Base-by-base conservation (phyloP, 2,888 invertebrate genomes). In the Cerastoderma edule region DNA sequence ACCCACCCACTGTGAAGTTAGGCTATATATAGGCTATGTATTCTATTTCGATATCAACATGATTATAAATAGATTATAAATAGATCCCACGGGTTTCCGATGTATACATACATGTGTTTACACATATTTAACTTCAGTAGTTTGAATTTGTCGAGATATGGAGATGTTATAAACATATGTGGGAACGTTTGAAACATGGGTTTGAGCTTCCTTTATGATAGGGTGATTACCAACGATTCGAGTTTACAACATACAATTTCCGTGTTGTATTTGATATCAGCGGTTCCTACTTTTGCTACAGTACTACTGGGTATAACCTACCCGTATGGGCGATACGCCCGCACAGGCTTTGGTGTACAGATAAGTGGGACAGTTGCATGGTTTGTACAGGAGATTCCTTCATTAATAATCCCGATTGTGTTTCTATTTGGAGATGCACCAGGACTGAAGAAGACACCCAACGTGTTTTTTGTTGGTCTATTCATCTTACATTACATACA, bases 401-500 rank as follows among this genome's bases (percentile, higher is more conserved):
- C 92, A 0, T 89, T 93, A 70, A 10, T 89, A 32, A 76, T 93
- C 5, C 92, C 93, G 6, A 22, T 91, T 4, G 32, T 89, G 0
- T 8, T 76, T 19, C 30, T 85, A 5, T 69, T 70, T 27, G 84
- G 87, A 5, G 83, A 87, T 6, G 83, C 80, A 53, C 80, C 87
- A 19, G 75, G 75, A 28, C 44, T 80, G 28, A 22, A 70, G 8
- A 53, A 80, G 66, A 57, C 73, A 44, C 80, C 90, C 10, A 93
- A 93, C 82, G 82, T 80, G 44, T 75, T 93, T 5, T 84, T 93
- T 10, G 66, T 93, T 10, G 24, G 80, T 2, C 80, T 93, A 44
- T 93, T 93, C 80, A 50, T 92, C 27, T 67, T 90, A n/a, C 94
- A 94, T 85, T 94, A 94, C 82, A 89, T 93, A 78, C 93, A 94